These are phyloP conservation scores for Macquaria ambigua DNA, from an alignment of 2,113 vertebrate genomes.

Conservation along the genomic window DNA sequence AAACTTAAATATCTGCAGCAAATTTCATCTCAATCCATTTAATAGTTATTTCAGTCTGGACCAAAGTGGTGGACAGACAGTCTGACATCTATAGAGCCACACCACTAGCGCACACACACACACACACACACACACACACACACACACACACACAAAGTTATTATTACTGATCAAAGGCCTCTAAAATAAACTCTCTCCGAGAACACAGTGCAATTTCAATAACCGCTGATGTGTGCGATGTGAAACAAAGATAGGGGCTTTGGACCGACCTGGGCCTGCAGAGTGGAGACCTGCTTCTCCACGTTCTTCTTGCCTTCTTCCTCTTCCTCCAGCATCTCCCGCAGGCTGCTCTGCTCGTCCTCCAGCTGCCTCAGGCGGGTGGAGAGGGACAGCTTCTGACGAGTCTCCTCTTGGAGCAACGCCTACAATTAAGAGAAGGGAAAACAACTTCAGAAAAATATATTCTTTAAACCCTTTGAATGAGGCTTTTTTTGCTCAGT, in stretches of 20 bases:
- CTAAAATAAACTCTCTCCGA: neutral
- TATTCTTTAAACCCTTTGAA: neutral
- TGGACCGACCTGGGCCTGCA: constrained; percentile 91
- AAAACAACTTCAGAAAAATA: neutral
- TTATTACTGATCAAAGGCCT: neutral
- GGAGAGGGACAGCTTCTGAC: constrained; percentile 92
- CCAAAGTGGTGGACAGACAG: neutral
- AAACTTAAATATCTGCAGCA: neutral
- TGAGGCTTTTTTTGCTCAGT: too few relatives aligned
- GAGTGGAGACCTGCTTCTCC: constrained; percentile 90
- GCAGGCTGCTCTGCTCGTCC: constrained; percentile 90
- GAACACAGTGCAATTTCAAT: neutral
- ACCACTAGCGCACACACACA: neutral
- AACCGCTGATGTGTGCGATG: neutral
- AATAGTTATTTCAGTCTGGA: too few relatives aligned
- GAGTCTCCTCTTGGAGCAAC: constrained; percentile 94
- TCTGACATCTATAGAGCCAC: neutral
- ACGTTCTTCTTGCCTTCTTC: constrained; percentile 92
- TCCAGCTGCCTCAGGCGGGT: constrained; percentile 93
- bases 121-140: neutral
- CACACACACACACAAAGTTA: neutral
- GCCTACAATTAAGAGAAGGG: constrained; percentile 80
- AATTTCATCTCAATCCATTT: neutral
- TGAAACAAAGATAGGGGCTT: neutral
- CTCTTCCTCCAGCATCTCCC: constrained; percentile 95